Base-by-base conservation (phyloP, 1,140 invertebrate species). In the Trypoxylus dichotomus region DNA sequence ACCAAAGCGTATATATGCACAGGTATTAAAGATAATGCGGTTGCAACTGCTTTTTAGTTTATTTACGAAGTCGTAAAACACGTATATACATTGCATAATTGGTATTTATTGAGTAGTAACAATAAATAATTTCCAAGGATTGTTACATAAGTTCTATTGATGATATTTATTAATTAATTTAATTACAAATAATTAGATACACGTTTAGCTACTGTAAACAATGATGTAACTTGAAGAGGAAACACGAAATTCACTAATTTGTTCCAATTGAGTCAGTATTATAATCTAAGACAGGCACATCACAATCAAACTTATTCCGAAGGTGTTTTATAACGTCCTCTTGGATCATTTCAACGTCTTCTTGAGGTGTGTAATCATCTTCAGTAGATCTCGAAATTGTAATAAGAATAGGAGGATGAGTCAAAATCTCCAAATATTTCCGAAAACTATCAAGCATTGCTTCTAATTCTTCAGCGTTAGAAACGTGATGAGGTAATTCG, bases 291-390 rank as follows among this genome's bases (percentile, higher is more conserved):
- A 80, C 41, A 6, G 83, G 83, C 73, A 80, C 78, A 60, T 78
- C 82, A 79, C 84, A 85, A 58, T 78, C 47, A 77, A 85, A 85
- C 58, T 74, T 82, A 24, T 86, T 81, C 11, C 80, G 82, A 15
- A 89, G 81, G 19, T 87, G 79, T 11, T 89, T 84, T 25, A 94
- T 75, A 1, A 94, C 91, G 11, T 85, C 83, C 7, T 89, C 86
- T 84, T 95, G 92, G 71, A 95, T 94, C 43, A 87, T 87, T 21
- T 93, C 91, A 37, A 95, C 94, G 83, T 93, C 90, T 81, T 94
- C 90, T 10, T 87, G 83, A 1, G 96, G 96, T 84, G 95, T 96
- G 84, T 96, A 97, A 76, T 96, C 95, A 83, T 97, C 96, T n/a
- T 92, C 89, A 74, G 93, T 93, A 0, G 95, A 97, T 83, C 93